These are phyloP conservation scores for Wiebesia pumilae DNA, from an alignment of 1,140 invertebrate species.

Conservation along the genomic window DNA sequence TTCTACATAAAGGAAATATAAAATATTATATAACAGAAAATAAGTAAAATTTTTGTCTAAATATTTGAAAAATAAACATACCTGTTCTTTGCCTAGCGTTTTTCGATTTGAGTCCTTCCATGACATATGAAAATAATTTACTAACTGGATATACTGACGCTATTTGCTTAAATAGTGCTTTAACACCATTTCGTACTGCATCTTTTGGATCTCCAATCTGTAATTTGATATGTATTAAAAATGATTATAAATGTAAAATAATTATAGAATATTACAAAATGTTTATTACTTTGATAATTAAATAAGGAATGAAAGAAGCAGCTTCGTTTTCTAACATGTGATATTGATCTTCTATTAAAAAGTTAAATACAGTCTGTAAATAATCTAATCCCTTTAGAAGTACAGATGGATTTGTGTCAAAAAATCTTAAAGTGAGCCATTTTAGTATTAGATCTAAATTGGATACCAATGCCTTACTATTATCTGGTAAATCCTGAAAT, in stretches of 20 bases:
- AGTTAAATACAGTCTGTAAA: constrained; percentile 87
- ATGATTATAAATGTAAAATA: background rate
- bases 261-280: constrained; percentile 3
- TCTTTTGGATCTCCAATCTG: constrained; percentile 98
- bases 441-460: constrained; percentile 97
- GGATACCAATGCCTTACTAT: constrained; percentile 86
- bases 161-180: constrained; percentile 89
- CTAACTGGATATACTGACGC: constrained; percentile 90
- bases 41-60: too few species aligned
- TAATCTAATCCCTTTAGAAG: constrained; percentile 96
- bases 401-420: constrained; percentile 98
- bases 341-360: constrained; percentile 87
- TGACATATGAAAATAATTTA: constrained; percentile 92
- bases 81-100: constrained; percentile 95
- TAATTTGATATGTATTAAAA: constrained; percentile 30
- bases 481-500: constrained; percentile 81
- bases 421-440: constrained; percentile 97
- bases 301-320: constrained; percentile 94
- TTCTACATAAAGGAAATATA: constrained; percentile 76
- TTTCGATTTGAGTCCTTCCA: constrained; percentile 97
- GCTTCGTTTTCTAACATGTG: constrained; percentile 93
- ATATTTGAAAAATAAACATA: constrained; percentile 60
- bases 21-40: background rate
- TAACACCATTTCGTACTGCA: constrained; percentile 90
- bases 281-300: constrained; percentile 86